Percentiles rank a stretch among this genome's conserved stretches.
Evolutionary conservation across 2,888 invertebrate genomes (phyloP).

Genomic region (Eilema sororculum): DNA sequence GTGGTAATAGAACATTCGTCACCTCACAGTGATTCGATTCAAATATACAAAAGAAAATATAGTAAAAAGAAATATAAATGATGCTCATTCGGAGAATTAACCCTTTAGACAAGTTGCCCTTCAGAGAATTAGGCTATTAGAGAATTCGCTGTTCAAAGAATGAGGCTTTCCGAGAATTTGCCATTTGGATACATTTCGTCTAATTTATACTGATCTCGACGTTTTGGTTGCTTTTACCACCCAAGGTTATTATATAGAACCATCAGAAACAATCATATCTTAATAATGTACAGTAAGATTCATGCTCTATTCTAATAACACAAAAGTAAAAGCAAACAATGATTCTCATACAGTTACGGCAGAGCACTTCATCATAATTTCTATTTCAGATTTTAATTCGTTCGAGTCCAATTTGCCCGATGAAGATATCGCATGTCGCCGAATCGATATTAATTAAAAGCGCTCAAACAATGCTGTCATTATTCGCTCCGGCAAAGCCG

Average conservation of each 20-base stretch:
- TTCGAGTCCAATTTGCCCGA: slow-evolving; percentile 56
- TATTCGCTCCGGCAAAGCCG: slow-evolving; percentile 64
- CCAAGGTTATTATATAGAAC: no score
- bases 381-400: slow-evolving; percentile 37
- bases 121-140: no score
- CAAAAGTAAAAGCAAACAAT: background rate
- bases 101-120: no score
- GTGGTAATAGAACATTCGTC: no score
- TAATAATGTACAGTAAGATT: background rate
- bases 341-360: slow-evolving; percentile 4
- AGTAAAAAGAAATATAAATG: no score
- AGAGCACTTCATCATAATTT: background rate
- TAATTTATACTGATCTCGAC: background rate
- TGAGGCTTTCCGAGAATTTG: no score
- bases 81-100: no score
- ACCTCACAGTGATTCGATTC: no score
- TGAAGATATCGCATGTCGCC: slow-evolving; percentile 65
- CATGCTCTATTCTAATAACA: background rate
- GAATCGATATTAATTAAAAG: slow-evolving; percentile 80
- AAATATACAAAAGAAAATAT: no score
- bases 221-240: no score
- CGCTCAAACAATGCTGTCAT: slow-evolving; percentile 72
- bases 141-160: no score
- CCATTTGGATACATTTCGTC: no score
- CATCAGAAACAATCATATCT: background rate